A percentile compares a stretch with the other conserved stretches of the same genome.
Evolutionary conservation across 2,888 invertebrate genomes (phyloP).

Genomic region (Andrena chrysosceles): DNA sequence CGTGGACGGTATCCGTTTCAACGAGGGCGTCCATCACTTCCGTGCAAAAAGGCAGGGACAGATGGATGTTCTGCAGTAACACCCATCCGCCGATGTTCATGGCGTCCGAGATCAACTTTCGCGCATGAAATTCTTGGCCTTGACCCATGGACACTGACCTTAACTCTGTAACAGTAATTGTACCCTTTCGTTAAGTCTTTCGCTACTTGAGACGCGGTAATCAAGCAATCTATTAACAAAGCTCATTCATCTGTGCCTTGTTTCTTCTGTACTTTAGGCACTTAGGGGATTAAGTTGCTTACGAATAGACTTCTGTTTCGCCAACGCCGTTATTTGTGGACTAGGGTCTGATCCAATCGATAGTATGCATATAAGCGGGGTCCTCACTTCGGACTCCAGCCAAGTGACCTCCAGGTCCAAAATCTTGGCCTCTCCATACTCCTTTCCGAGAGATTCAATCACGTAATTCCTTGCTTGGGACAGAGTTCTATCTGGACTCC

Average conservation of each 20-base stretch:
- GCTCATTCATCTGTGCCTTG: too few relatives aligned
- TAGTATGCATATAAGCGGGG: constrained; percentile 96
- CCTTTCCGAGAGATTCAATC: constrained; percentile 94
- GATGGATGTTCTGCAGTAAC: constrained; percentile 96
- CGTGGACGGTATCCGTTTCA: constrained; percentile 93
- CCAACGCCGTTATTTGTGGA: constrained; percentile 94
- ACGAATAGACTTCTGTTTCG: constrained; percentile 95
- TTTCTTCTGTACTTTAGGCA: too few relatives aligned
- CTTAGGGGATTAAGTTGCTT: constrained; percentile 79
- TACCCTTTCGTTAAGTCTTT: too few relatives aligned
- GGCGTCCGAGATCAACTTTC: constrained; percentile 92
- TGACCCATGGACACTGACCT: constrained; percentile 98
- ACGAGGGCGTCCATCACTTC: constrained; percentile 96
- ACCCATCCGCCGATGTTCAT: constrained; percentile 96
- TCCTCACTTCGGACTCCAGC: constrained; percentile 94
- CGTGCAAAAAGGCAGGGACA: constrained; percentile 97
- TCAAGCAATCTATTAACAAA: too few relatives aligned
- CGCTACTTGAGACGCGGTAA: too few relatives aligned
- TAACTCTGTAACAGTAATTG: constrained; percentile 86
- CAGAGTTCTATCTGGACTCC: constrained; percentile 97
- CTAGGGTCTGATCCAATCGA: constrained; percentile 99
- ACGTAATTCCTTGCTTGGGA: constrained; percentile 97
- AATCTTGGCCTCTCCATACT: constrained; percentile 96
- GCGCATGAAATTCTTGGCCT: constrained; percentile 96
- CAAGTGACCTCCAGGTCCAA: constrained; percentile 96